These are phyloP conservation scores for Polyergus mexicanus DNA, from an alignment of 1,140 invertebrate species.

Conservation along the genomic window DNA sequence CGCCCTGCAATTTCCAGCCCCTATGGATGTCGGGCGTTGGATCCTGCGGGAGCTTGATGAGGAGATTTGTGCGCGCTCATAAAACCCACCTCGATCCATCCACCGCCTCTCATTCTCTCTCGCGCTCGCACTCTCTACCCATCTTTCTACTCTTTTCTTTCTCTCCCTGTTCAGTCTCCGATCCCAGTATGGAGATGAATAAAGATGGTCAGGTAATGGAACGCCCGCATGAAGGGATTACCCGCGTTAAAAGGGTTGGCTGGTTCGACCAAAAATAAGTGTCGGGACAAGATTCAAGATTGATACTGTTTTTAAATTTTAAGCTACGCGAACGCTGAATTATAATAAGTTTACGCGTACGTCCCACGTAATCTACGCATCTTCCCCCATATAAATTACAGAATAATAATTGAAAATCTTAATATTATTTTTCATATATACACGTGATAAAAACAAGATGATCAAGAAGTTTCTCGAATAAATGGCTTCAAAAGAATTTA, in stretches of 20 bases:
- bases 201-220: constrained; percentile 84
- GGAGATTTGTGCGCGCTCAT: constrained; percentile 85
- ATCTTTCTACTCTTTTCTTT: constrained; percentile 44
- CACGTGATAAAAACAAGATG: neutral
- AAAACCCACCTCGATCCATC: constrained; percentile 77
- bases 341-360: neutral
- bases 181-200: constrained; percentile 76
- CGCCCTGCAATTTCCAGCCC: constrained; percentile 77
- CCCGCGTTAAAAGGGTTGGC: constrained; percentile 55
- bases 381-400: neutral
- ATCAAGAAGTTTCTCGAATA: neutral
- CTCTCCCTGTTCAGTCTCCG: constrained; percentile 38
- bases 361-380: neutral
- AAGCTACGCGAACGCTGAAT: neutral
- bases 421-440: neutral
- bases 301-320: constrained; percentile 28
- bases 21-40: constrained; percentile 63
- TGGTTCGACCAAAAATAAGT: constrained; percentile 45
- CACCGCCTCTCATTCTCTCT: constrained; percentile 53
- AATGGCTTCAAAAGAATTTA: neutral
- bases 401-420: neutral
- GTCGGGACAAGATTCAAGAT: constrained; percentile 22
- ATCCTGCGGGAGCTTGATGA: constrained; percentile 84
- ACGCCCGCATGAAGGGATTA: constrained; percentile 75
- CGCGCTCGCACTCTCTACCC: constrained; percentile 56